Conservation (phyloP, 1,140 invertebrate genomes). For the Bombus superbus region DNA sequence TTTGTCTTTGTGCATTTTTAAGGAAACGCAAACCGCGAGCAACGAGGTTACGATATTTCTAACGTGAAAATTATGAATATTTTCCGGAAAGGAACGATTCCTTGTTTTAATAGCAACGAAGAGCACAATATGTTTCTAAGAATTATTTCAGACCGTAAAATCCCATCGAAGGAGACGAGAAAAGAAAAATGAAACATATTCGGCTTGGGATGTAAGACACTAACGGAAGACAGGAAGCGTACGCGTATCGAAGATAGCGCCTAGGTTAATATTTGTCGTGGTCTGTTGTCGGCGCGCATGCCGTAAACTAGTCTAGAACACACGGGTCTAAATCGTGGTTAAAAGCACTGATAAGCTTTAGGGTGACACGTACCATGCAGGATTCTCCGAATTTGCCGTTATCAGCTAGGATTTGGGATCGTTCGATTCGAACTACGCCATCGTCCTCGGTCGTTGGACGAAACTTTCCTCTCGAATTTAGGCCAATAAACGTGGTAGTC, state of each 20-base stretch:
- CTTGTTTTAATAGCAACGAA: too few species aligned
- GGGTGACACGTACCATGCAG: neutral
- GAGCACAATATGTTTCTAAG: too few species aligned
- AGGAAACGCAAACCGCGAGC: too few species aligned
- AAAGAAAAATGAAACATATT: neutral
- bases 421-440: neutral
- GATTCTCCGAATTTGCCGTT: constrained; percentile 9
- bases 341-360: constrained; percentile 25
- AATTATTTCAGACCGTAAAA: neutral
- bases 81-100: too few species aligned
- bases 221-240: neutral
- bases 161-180: neutral
- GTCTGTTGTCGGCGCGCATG: neutral
- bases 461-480: constrained; percentile 29
- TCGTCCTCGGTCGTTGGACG: neutral
- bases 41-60: too few species aligned
- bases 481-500: neutral
- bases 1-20: too few species aligned
- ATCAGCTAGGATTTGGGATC: constrained; percentile 13
- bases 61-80: too few species aligned
- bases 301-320: neutral
- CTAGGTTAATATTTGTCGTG: constrained; percentile 1
- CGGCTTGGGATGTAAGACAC: neutral
- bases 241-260: neutral
- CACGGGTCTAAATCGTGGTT: constrained; percentile 3